phyloP scores from a whole-genome alignment of 2,888 invertebrate genomes.

The Calameuta idolon region DNA sequence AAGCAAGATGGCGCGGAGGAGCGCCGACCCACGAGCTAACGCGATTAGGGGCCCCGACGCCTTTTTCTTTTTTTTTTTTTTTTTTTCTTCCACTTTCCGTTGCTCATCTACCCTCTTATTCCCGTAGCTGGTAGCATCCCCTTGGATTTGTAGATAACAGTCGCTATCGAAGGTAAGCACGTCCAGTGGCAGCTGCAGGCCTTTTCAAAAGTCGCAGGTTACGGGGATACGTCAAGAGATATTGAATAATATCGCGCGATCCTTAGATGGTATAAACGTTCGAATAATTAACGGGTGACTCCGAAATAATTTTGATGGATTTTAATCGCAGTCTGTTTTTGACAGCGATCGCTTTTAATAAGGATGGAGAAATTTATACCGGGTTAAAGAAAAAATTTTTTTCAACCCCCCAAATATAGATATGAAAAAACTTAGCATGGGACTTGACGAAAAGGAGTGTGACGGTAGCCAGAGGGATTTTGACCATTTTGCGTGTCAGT shows the following conservation, averaged over 20 bases:
- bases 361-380: background rate
- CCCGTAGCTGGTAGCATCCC: background rate
- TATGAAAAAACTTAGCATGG: background rate
- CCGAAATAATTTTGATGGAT: background rate
- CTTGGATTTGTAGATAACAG: background rate
- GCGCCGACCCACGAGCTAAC: slow-evolving; percentile 20
- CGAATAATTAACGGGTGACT: background rate
- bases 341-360: background rate
- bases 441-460: background rate
- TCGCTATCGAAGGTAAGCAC: background rate
- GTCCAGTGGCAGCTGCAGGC: background rate
- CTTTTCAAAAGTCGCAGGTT: background rate
- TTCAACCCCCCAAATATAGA: background rate
- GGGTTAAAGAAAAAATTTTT: background rate
- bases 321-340: background rate
- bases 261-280: background rate
- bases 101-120: background rate
- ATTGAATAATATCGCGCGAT: background rate
- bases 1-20: slow-evolving; percentile 57
- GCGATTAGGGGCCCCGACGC: slow-evolving; percentile 25
- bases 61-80: background rate
- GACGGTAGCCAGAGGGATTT: background rate
- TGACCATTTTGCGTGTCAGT: background rate
- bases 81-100: slow-evolving; percentile 5
- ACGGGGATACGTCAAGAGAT: background rate